Percentiles rank a stretch among this genome's conserved stretches.
Evolutionary conservation across 1,140 invertebrate species (phyloP).

Genomic region (Archivesica marissinica): DNA sequence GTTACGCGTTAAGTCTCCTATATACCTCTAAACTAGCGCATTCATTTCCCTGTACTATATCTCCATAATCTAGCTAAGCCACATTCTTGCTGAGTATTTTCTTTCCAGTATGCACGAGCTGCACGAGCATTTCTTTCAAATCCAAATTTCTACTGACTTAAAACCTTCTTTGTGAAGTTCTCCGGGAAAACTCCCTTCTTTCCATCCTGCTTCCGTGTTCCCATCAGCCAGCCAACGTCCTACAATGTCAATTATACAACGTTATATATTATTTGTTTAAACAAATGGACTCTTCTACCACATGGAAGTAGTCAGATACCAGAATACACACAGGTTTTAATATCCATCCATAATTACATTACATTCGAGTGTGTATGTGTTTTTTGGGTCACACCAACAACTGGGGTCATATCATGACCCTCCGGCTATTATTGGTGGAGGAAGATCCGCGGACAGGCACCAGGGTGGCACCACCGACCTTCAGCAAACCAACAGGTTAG

Average conservation of each 20-base stretch:
- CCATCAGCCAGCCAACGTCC: conserved; percentile 59
- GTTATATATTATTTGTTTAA: background rate
- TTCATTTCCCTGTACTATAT: background rate
- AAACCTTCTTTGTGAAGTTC: conserved; percentile 56
- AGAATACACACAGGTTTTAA: no score
- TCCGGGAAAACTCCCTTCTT: conserved; percentile 42
- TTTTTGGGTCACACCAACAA: no score
- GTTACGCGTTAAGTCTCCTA: no score
- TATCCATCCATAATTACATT: no score
- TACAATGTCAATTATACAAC: conserved; percentile 35
- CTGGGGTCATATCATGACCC: no score
- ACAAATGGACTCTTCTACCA: background rate
- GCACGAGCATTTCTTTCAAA: background rate
- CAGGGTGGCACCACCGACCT: no score
- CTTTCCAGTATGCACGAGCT: conserved; percentile 19
- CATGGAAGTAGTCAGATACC: no score
- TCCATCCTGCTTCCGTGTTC: conserved; percentile 32
- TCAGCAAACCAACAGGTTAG: no score
- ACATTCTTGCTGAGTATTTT: conserved; percentile 9
- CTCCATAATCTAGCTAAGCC: background rate
- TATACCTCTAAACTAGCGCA: background rate
- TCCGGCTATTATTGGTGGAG: no score
- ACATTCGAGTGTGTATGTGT: no score
- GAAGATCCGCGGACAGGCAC: no score
- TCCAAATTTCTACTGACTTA: background rate